phyloP scores from a whole-genome alignment of 1,140 invertebrate genomes.

The Cydia splendana region DNA sequence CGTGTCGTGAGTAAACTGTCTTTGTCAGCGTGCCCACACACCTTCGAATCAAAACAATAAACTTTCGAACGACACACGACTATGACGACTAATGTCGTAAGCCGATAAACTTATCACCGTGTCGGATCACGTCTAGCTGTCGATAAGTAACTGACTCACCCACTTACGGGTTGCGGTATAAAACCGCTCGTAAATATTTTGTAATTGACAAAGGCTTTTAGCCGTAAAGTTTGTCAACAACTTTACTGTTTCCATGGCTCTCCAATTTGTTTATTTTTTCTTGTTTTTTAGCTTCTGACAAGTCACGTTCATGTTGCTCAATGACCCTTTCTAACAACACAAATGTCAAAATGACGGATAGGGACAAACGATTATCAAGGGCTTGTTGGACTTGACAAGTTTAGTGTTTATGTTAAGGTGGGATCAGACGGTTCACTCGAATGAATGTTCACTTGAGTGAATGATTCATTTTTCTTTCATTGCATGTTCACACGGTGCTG shows the following conservation, averaged over 20 bases:
- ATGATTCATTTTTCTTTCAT: too few relatives aligned
- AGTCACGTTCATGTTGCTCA: too few relatives aligned
- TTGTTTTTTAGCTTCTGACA: too few relatives aligned
- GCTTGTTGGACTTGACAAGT: too few relatives aligned
- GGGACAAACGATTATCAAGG: too few relatives aligned
- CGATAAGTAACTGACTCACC: slow-evolving; percentile 57
- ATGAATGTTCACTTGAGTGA: too few relatives aligned
- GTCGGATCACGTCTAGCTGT: slow-evolving; percentile 59
- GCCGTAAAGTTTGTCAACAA: slow-evolving; percentile 6
- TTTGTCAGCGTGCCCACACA: slow-evolving; percentile 5
- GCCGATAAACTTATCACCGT: slow-evolving; percentile 48
- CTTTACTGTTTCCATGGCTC: not conserved
- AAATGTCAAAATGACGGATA: too few relatives aligned
- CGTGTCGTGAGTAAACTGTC: not conserved
- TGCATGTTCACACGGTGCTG: too few relatives aligned
- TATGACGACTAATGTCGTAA: slow-evolving; percentile 27
- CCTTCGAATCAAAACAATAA: not conserved
- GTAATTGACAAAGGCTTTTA: slow-evolving; percentile 20
- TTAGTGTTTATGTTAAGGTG: too few relatives aligned
- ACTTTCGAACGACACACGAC: slow-evolving; percentile 10
- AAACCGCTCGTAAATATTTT: slow-evolving; percentile 29
- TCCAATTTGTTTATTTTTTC: too few relatives aligned
- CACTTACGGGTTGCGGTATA: slow-evolving; percentile 12
- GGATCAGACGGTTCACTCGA: too few relatives aligned
- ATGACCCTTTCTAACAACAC: too few relatives aligned